phyloP scores from a whole-genome alignment of 1,140 invertebrate genomes.

The Rhyzopertha dominica region DNA sequence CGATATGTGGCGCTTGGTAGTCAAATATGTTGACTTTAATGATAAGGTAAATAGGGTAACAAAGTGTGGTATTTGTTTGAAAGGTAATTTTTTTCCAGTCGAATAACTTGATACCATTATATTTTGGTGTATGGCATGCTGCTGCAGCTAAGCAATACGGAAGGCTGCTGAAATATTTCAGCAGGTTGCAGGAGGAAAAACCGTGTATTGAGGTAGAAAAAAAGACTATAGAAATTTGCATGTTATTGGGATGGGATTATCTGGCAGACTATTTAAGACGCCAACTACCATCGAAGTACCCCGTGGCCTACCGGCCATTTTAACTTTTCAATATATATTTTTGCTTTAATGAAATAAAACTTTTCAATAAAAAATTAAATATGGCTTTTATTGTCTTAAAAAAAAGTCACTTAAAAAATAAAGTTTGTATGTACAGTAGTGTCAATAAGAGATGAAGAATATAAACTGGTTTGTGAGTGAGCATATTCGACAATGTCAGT shows the following conservation, averaged over 20 bases:
- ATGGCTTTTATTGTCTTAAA: too few species aligned
- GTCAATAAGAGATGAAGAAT: too few species aligned
- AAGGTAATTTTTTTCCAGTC: constrained; percentile 18
- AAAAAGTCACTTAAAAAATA: too few species aligned
- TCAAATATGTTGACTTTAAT: constrained; percentile 71
- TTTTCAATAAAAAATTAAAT: too few species aligned
- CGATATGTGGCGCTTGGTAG: constrained; percentile 62
- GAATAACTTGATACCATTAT: too few species aligned
- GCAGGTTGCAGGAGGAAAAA: constrained; percentile 76
- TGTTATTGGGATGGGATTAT: constrained; percentile 64
- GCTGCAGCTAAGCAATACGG: constrained; percentile 73
- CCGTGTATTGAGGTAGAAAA: constrained; percentile 67
- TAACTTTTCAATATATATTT: constrained; percentile 24
- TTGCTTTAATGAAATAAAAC: too few species aligned
- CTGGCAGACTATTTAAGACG: constrained; percentile 52
- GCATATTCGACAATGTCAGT: too few species aligned
- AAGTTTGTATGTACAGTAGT: too few species aligned
- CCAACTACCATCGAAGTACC: constrained; percentile 60
- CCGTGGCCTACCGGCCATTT: constrained; percentile 51
- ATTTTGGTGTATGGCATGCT: constrained; percentile 77
- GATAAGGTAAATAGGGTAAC: constrained; percentile 65
- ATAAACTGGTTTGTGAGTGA: too few species aligned
- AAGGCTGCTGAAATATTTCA: constrained; percentile 68
- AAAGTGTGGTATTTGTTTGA: not conserved
- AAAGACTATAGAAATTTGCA: constrained; percentile 61